Evolutionary conservation across 2,888 invertebrate species (phyloP).

Genomic region (Diachrysia chrysitis): DNA sequence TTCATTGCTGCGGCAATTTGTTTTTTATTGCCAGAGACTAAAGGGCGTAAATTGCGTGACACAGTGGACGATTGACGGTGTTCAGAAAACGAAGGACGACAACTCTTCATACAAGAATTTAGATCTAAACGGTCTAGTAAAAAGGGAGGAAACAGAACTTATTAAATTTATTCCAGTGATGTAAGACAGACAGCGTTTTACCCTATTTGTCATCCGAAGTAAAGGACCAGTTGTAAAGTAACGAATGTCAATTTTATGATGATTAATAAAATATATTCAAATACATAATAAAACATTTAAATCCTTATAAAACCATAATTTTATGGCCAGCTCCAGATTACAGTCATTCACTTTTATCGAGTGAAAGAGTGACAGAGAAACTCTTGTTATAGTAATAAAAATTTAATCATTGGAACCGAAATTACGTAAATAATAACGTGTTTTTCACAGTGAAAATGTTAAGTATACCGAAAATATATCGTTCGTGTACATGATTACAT

Average conservation of each 20-base stretch:
- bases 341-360: slow-evolving; percentile 8
- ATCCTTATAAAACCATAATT: slow-evolving; percentile 4
- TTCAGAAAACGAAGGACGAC: slow-evolving; percentile 26
- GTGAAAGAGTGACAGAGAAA: slow-evolving; percentile 28
- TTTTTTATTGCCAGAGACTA: slow-evolving; percentile 74
- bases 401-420: slow-evolving; percentile 35
- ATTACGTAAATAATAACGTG: slow-evolving; percentile 46
- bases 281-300: not conserved
- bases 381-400: slow-evolving; percentile 22
- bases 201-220: not conserved
- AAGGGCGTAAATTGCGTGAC: slow-evolving; percentile 72
- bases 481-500: slow-evolving; percentile 56
- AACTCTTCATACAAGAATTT: slow-evolving; percentile 11
- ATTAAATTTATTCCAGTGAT: not conserved
- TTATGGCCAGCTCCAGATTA: not conserved
- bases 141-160: not conserved
- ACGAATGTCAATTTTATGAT: not conserved
- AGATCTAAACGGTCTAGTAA: not conserved
- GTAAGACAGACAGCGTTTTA: not conserved
- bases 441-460: slow-evolving; percentile 44
- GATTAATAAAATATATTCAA: not conserved
- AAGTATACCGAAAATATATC: slow-evolving; percentile 50
- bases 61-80: slow-evolving; percentile 59
- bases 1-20: slow-evolving; percentile 68
- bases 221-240: not conserved